These are phyloP conservation scores for Amaurobius ferox DNA, from an alignment of 2,888 invertebrate genomes.

Conservation along the genomic window DNA sequence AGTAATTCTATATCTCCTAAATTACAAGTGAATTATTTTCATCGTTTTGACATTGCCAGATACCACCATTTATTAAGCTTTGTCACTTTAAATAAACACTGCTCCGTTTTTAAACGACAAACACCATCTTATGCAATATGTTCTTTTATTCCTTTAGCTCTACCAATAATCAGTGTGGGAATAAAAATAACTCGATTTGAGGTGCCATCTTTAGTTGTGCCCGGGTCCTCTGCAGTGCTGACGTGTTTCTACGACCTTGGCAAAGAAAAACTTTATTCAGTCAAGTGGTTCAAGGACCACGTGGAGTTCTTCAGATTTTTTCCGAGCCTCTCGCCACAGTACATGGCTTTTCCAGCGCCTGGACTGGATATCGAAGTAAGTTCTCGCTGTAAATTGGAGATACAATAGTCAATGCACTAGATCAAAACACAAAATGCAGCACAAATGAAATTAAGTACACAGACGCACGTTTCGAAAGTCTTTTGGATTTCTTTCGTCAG, in stretches of 20 bases:
- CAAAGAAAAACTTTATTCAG: constrained; percentile 64
- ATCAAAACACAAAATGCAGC: too few relatives aligned
- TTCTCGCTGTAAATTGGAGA: too few relatives aligned
- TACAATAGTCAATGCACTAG: too few relatives aligned
- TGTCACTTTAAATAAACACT: neutral
- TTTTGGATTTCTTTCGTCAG: too few relatives aligned
- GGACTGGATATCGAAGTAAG: constrained; percentile 72
- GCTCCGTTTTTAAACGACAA: neutral
- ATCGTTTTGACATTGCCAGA: too few relatives aligned
- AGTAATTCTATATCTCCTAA: too few relatives aligned
- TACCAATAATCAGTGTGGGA: constrained; percentile 43
- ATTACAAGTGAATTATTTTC: too few relatives aligned
- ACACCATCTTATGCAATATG: neutral
- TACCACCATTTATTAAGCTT: neutral
- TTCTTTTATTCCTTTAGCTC: neutral
- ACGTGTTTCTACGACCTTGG: constrained; percentile 63
- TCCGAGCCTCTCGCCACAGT: constrained; percentile 63
- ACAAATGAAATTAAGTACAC: too few relatives aligned
- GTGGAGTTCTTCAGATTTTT: constrained; percentile 67
- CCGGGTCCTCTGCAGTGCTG: constrained; percentile 50
- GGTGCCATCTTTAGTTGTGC: constrained; percentile 48
- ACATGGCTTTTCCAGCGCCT: constrained; percentile 65
- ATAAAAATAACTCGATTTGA: constrained; percentile 50
- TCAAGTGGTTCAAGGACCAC: constrained; percentile 72
- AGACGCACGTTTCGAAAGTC: too few relatives aligned